Base-by-base conservation (phyloP, 2,888 invertebrate species). In the Stenolophus ochropezus region DNA sequence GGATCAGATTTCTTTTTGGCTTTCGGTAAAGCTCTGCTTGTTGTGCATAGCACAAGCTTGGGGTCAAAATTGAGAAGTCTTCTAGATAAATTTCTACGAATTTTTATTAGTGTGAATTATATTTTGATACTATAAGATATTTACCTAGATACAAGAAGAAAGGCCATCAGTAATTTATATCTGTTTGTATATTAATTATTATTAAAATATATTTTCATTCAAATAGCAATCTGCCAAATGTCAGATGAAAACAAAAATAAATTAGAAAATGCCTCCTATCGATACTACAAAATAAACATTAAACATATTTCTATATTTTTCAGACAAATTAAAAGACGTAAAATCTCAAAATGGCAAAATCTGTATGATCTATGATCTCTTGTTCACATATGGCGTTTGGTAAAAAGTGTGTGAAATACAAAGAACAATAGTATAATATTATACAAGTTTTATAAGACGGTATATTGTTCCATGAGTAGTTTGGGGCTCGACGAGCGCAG, bases 181-280 rank as follows among this genome's bases (percentile, higher is more conserved):
- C n/a, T 61, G 23, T 11, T n/a, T 16, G 18, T 16, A 51, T 25
- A 25, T 14, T 14, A 23, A 61, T 21, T 21, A 56, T 20, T 21
- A 20, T 56, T 20, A 61, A 61, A 61, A 61, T 61, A 14, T 61
- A n/a, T 61, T 23, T 61, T 61, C 33, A 42, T 6, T 42, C 33
- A 42, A 6, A 11, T 11, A 3, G 11, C 2, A 25, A 4, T 61
- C 14, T 8, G 11, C 14, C 23, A 14, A 14, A 61, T 61, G 61
- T 21, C 25, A 61, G 23, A 4, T 11, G 21, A 25, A 61, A 61
- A 61, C 61, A 61, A 61, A 58, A 61, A 25, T 8, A 1, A 56
- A 25, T 4, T n/a, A n/a, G n/a, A 51, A 51, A 51, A 51, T 14
- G 51, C 51, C 51, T 51, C 14, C 16, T 42, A 42, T 42, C 33